Evolutionary conservation across 2,113 vertebrate genomes (phyloP).

Genomic region (Emberiza fucata): DNA sequence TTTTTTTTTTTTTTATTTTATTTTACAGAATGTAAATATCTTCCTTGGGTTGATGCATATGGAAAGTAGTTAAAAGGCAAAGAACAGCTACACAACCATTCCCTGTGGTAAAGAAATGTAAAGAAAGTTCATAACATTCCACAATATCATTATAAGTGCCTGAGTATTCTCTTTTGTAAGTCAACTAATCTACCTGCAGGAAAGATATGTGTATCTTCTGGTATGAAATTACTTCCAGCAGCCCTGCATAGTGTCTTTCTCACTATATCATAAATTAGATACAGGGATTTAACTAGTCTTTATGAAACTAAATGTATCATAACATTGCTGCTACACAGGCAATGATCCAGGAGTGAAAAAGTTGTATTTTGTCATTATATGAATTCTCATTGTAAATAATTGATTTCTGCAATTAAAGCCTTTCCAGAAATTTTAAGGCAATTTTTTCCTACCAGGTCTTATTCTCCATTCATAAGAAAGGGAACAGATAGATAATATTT

Average conservation of each 20-base stretch:
- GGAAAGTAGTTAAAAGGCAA: not conserved
- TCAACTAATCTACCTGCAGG: not conserved
- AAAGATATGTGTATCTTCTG: not conserved
- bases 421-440: not conserved
- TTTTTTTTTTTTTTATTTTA: not conserved
- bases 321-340: not conserved
- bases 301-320: not conserved
- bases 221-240: conserved; percentile 43
- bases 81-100: not conserved
- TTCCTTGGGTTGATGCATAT: not conserved
- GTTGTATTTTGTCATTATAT: not conserved
- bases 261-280: not conserved
- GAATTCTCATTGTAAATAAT: not conserved
- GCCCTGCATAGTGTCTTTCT: not conserved
- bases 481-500: not conserved
- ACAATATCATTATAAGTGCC: not conserved
- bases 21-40: not conserved
- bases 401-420: not conserved
- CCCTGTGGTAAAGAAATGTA: not conserved
- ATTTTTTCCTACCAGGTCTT: not conserved
- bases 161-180: not conserved
- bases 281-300: not conserved
- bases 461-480: not conserved
- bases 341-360: not conserved
- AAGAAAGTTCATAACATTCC: not conserved